A percentile compares a stretch with the other conserved stretches of the same genome.
phyloP scores from a whole-genome alignment of 2,113 vertebrate species.

The Elaphurus davidianus region DNA sequence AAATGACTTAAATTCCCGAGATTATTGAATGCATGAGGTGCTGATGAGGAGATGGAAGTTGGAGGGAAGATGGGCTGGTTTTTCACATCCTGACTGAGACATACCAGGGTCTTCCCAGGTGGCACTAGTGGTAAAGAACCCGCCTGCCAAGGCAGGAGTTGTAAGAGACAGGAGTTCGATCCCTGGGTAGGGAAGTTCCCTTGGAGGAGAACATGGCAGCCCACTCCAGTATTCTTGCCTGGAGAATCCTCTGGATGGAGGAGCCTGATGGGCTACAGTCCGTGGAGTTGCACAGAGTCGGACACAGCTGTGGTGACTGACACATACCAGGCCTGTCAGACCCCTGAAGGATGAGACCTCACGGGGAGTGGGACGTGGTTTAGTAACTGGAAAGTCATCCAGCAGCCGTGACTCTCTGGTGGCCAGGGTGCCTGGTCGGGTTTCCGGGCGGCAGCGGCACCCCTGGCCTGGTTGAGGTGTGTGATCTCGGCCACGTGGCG shows the following conservation, averaged over 20 bases:
- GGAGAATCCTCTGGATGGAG: not conserved
- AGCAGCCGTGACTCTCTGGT: fast-evolving
- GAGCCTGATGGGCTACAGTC: not conserved
- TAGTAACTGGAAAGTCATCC: not conserved
- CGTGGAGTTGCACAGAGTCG: not conserved
- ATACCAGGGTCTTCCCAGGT: not conserved
- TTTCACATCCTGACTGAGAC: not conserved
- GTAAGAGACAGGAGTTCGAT: not conserved
- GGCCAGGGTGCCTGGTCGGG: fast-evolving
- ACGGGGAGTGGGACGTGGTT: not conserved
- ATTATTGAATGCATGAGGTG: not conserved
- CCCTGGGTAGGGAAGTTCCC: not conserved
- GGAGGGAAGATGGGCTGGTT: not conserved
- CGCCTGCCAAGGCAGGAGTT: not conserved
- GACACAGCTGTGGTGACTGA: not conserved
- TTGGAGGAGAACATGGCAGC: not conserved
- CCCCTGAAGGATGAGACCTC: not conserved
- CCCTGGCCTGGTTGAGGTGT: not conserved
- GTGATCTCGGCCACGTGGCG: fast-evolving
- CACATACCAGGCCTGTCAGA: not conserved
- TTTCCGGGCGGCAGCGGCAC: fast-evolving
- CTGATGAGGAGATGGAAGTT: not conserved
- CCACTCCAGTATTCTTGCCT: not conserved
- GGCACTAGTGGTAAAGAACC: not conserved
- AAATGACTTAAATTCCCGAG: not conserved